phyloP scores from a whole-genome alignment of 2,797 vertebrate species.

The Chromis chromis region DNA sequence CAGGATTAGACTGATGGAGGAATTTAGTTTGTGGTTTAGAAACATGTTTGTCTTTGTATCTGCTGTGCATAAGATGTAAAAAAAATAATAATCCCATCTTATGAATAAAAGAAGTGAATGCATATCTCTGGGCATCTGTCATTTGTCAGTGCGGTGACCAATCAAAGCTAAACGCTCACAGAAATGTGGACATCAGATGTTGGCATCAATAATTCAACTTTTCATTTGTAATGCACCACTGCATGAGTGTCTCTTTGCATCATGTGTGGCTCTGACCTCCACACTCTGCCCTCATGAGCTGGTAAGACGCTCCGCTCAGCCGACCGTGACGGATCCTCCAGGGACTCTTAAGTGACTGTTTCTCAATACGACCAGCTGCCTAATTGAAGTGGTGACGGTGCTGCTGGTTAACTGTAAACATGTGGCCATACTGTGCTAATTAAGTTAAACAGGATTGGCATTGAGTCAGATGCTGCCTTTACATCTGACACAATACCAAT shows the following conservation, averaged over 20 bases:
- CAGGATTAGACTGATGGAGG: conserved; percentile 74
- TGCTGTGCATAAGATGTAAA: conserved; percentile 85
- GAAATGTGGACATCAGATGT: conserved; percentile 57
- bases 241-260: conserved; percentile 63
- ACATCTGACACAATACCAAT: neutral
- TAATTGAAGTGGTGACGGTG: conserved; percentile 31
- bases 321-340: conserved; percentile 55
- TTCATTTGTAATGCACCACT: conserved; percentile 70
- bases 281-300: conserved; percentile 51
- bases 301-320: conserved; percentile 61
- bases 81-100: conserved; percentile 78
- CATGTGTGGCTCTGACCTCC: conserved; percentile 62
- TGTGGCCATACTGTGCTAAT: conserved; percentile 35
- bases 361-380: conserved; percentile 70
- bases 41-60: conserved; percentile 84
- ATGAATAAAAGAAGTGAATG: conserved; percentile 85
- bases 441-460: neutral
- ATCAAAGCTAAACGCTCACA: conserved; percentile 7
- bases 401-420: conserved; percentile 40
- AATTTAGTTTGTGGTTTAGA: conserved; percentile 86
- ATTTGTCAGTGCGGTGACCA: conserved; percentile 18
- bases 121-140: conserved; percentile 64
- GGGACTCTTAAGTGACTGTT: conserved; percentile 66
- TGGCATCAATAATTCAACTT: conserved; percentile 75
- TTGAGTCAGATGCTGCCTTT: neutral